Conservation (phyloP, 2,888 invertebrate species). For the Tuta absoluta region DNA sequence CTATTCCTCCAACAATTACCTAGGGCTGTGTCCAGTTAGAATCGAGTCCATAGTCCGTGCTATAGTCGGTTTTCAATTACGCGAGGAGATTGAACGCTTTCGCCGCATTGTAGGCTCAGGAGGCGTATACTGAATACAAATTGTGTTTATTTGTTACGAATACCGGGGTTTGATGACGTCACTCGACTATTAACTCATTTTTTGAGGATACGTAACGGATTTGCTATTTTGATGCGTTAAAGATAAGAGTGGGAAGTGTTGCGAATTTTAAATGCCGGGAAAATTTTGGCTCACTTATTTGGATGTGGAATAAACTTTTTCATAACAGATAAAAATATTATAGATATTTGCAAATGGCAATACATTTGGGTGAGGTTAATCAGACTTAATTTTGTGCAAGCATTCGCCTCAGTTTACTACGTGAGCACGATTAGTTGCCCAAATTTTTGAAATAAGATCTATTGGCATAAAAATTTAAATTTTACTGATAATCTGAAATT, state of each 20-base stretch:
- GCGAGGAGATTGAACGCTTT: conserved; percentile 39
- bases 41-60: conserved; percentile 16
- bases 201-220: conserved; percentile 19
- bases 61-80: conserved; percentile 45
- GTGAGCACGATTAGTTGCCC: too few relatives aligned
- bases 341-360: too few relatives aligned
- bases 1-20: too few relatives aligned
- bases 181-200: conserved; percentile 23
- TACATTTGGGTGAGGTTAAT: too few relatives aligned
- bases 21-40: too few relatives aligned
- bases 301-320: too few relatives aligned
- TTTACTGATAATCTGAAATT: too few relatives aligned
- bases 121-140: conserved; percentile 40
- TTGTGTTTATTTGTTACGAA: conserved; percentile 33
- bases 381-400: too few relatives aligned
- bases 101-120: conserved; percentile 37
- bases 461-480: too few relatives aligned
- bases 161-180: conserved; percentile 28
- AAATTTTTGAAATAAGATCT: too few relatives aligned
- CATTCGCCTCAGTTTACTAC: too few relatives aligned
- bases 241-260: conserved; percentile 6
- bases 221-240: conserved; percentile 5
- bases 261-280: conserved; percentile 15
- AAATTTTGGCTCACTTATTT: background rate
- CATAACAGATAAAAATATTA: too few relatives aligned